A percentile compares a stretch with the other conserved stretches of the same genome.
These are phyloP conservation scores for Rana temporaria DNA, from an alignment of 2,113 vertebrate species.

Conservation along the genomic window DNA sequence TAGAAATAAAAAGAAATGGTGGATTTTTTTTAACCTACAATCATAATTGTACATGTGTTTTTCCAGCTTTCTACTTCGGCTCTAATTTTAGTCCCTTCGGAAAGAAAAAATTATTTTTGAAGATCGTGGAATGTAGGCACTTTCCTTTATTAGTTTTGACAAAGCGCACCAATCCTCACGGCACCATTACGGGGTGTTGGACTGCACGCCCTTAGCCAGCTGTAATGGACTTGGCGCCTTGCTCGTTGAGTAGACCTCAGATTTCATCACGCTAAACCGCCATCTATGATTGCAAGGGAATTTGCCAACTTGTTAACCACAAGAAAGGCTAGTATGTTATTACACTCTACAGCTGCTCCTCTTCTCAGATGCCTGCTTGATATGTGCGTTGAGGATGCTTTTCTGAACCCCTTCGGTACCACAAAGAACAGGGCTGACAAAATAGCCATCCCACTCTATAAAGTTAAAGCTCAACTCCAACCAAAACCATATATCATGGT, in stretches of 20 bases:
- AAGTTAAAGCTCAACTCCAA: too few relatives aligned
- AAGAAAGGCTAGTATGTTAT: slow-evolving; percentile 13
- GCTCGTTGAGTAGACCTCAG: slow-evolving; percentile 26
- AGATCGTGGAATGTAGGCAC: too few relatives aligned
- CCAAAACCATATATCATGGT: too few relatives aligned
- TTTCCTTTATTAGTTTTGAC: background rate
- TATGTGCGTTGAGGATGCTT: too few relatives aligned
- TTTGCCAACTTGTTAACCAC: slow-evolving; percentile 29
- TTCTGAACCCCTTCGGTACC: background rate
- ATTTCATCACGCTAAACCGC: slow-evolving; percentile 46
- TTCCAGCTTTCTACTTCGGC: too few relatives aligned
- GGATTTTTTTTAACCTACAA: too few relatives aligned
- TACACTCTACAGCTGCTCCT: background rate
- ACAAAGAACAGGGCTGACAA: background rate
- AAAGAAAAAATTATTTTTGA: too few relatives aligned
- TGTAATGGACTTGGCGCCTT: slow-evolving; percentile 21
- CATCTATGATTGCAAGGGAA: background rate
- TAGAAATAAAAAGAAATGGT: too few relatives aligned
- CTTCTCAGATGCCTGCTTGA: background rate
- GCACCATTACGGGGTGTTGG: background rate
- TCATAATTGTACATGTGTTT: too few relatives aligned
- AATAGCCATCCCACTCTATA: too few relatives aligned
- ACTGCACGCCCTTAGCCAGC: background rate
- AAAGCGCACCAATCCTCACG: background rate
- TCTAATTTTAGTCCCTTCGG: too few relatives aligned